Percentiles rank a stretch among this genome's conserved stretches.
phyloP scores from a whole-genome alignment of 2,797 vertebrate species.

The Darevskia nairensis region DNA sequence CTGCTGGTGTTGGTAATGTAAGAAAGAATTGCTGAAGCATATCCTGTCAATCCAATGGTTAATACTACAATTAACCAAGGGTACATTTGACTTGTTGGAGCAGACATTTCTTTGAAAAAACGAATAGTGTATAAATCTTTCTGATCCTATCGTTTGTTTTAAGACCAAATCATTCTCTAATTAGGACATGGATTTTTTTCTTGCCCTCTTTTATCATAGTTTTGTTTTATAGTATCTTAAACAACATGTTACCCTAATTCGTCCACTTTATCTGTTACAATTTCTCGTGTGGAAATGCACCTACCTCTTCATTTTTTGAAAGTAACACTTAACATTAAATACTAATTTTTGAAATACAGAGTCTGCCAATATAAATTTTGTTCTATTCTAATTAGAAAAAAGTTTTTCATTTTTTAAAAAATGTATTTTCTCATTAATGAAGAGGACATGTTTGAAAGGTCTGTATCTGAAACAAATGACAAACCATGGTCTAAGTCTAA shows the following conservation, averaged over 20 bases:
- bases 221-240: slow-evolving; percentile 67
- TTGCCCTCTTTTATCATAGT: slow-evolving; percentile 65
- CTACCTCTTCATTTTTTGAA: slow-evolving; percentile 83
- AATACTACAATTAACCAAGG: slow-evolving; percentile 54
- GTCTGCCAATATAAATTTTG: slow-evolving; percentile 72
- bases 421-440: slow-evolving; percentile 39
- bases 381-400: slow-evolving; percentile 54
- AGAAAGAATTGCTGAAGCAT: slow-evolving; percentile 73
- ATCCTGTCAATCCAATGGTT: slow-evolving; percentile 71
- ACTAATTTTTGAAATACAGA: slow-evolving; percentile 76
- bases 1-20: slow-evolving; percentile 78
- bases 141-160: slow-evolving; percentile 71
- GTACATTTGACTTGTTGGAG: slow-evolving; percentile 73
- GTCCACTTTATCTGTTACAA: slow-evolving; percentile 73
- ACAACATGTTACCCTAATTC: slow-evolving; percentile 73
- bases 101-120: slow-evolving; percentile 71
- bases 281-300: slow-evolving; percentile 78
- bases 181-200: slow-evolving; percentile 71
- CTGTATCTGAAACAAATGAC: slow-evolving; percentile 54
- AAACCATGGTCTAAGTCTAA: slow-evolving; percentile 46
- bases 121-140: slow-evolving; percentile 71
- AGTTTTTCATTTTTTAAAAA: not conserved
- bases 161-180: slow-evolving; percentile 74
- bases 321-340: slow-evolving; percentile 79
- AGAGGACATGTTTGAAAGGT: slow-evolving; percentile 61